phyloP scores from a whole-genome alignment of 2,797 vertebrate genomes.

The Aphelocoma californica region DNA sequence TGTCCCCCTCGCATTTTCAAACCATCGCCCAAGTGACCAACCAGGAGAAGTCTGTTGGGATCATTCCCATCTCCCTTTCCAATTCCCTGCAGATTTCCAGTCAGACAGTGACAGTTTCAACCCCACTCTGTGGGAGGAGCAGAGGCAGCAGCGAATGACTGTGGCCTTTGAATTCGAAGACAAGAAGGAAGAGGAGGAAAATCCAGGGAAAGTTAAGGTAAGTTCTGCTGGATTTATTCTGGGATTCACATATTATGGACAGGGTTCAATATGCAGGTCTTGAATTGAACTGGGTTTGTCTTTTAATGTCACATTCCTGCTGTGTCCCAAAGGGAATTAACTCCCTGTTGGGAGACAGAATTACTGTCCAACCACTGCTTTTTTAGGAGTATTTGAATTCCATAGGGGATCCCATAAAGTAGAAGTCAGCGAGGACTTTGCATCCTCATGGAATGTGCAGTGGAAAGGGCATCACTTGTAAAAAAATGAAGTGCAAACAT shows the following conservation, averaged over 20 bases:
- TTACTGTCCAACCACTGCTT: neutral
- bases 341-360: neutral
- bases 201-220: conserved; percentile 94
- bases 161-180: conserved; percentile 99
- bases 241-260: rapidly evolving
- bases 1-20: neutral
- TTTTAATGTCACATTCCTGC: neutral
- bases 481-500: neutral
- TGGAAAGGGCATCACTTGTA: neutral
- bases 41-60: neutral
- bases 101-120: conserved; percentile 99
- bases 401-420: rapidly evolving
- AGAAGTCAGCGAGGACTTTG: rapidly evolving
- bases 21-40: rapidly evolving
- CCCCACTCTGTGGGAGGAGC: conserved; percentile 97
- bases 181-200: conserved; percentile 96
- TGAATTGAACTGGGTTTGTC: neutral
- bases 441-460: neutral
- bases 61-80: neutral
- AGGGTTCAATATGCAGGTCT: neutral
- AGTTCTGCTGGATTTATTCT: neutral
- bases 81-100: conserved; percentile 88
- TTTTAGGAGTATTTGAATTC: neutral
- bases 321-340: neutral
- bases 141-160: conserved; percentile 97